Conservation (phyloP, 2,113 vertebrate genomes). For the Herpetotheres cachinnans region DNA sequence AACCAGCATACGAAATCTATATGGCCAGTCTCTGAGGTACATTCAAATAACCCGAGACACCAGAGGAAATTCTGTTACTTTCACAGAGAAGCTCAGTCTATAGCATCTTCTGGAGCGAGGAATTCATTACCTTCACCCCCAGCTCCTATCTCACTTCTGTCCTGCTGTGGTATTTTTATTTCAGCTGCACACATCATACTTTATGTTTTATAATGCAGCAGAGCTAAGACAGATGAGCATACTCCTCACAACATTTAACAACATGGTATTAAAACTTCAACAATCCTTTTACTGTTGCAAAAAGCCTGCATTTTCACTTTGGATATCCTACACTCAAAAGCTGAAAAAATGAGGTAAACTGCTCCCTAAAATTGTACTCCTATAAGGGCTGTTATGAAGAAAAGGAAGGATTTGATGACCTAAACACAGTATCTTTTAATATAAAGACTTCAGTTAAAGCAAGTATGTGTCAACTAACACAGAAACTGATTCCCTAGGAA, state of each 20-base stretch:
- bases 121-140: background rate
- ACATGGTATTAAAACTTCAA: background rate
- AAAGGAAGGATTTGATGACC: background rate
- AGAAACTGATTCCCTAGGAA: background rate
- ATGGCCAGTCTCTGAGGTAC: background rate
- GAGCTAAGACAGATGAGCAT: background rate
- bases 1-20: background rate
- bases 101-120: background rate
- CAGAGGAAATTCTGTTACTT: background rate
- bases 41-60: background rate
- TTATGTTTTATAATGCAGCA: background rate
- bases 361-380: background rate
- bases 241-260: background rate
- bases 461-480: background rate
- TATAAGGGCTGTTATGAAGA: background rate
- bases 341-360: background rate
- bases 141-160: background rate
- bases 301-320: background rate
- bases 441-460: background rate
- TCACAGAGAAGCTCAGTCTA: background rate
- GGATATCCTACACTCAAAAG: background rate
- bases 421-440: background rate
- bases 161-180: background rate
- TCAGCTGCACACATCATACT: background rate
- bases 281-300: background rate